Conservation (phyloP, 2,888 invertebrate genomes). For the Melipona beecheii region DNA sequence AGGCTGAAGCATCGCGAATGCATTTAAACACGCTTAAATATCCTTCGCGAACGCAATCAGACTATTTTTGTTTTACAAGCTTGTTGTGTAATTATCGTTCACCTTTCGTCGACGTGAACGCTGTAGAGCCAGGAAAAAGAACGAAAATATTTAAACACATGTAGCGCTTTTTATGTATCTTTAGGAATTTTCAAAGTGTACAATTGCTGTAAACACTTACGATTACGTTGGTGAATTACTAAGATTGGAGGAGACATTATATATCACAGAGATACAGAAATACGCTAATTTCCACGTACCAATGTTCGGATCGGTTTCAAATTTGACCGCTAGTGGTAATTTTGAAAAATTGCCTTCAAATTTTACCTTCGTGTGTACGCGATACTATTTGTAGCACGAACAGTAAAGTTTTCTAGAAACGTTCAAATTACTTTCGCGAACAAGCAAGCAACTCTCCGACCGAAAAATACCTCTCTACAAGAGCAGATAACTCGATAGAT, state of each 20-base stretch:
- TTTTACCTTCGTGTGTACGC: no score
- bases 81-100: neutral
- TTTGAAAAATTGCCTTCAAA: neutral
- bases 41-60: no score
- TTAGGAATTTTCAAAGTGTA: neutral
- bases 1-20: no score
- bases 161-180: neutral
- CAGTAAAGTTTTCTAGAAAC: neutral
- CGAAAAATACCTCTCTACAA: slow-evolving; percentile 34
- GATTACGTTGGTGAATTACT: neutral
- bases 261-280: neutral
- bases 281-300: neutral
- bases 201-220: neutral
- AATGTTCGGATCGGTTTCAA: no score
- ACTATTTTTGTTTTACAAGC: no score
- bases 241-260: neutral
- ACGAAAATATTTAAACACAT: neutral
- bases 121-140: neutral
- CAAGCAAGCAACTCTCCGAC: neutral
- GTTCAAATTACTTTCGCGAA: neutral
- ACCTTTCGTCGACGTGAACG: neutral
- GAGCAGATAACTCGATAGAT: slow-evolving; percentile 55
- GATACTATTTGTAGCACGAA: no score
- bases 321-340: no score
- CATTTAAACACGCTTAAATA: no score